phyloP scores from a whole-genome alignment of 2,797 vertebrate species.

The Helostoma temminkii region DNA sequence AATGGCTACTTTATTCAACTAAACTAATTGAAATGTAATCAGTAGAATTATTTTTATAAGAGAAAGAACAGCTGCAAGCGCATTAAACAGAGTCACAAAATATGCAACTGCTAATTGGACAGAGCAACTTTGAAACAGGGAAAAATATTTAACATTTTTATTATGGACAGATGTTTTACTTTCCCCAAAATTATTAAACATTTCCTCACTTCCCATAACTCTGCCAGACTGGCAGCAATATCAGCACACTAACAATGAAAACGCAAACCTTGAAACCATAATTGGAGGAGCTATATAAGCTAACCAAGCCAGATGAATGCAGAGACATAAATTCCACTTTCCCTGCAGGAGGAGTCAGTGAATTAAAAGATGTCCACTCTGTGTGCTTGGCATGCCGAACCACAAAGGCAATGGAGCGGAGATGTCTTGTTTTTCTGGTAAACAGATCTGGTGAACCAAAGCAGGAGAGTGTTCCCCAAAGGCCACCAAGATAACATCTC shows the following conservation, averaged over 20 bases:
- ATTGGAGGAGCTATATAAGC: conserved; percentile 67
- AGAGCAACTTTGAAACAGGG: background rate
- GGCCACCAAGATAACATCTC: conserved; percentile 69
- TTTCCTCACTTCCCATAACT: conserved; percentile 12
- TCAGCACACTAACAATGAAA: conserved; percentile 48
- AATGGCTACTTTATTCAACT: conserved; percentile 3
- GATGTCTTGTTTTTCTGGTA: conserved; percentile 74
- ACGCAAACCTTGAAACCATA: conserved; percentile 68
- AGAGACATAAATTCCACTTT: conserved; percentile 71
- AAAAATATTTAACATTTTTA: conserved; percentile 8
- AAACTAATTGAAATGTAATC: conserved; percentile 10
- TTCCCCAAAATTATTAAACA: too few relatives aligned
- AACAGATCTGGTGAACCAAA: conserved; percentile 77
- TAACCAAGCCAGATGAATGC: conserved; percentile 74
- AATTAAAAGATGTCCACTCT: conserved; percentile 66
- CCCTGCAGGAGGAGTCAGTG: conserved; percentile 54
- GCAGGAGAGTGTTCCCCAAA: conserved; percentile 64
- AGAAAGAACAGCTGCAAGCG: background rate
- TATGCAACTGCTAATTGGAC: background rate
- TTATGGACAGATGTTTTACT: background rate
- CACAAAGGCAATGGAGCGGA: conserved; percentile 65
- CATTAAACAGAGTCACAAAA: conserved; percentile 15
- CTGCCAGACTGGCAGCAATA: conserved; percentile 39
- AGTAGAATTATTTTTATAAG: background rate
- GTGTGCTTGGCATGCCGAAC: conserved; percentile 68